These are phyloP conservation scores for Drosophila auraria DNA, from an alignment of 1,140 invertebrate genomes.

Conservation along the genomic window DNA sequence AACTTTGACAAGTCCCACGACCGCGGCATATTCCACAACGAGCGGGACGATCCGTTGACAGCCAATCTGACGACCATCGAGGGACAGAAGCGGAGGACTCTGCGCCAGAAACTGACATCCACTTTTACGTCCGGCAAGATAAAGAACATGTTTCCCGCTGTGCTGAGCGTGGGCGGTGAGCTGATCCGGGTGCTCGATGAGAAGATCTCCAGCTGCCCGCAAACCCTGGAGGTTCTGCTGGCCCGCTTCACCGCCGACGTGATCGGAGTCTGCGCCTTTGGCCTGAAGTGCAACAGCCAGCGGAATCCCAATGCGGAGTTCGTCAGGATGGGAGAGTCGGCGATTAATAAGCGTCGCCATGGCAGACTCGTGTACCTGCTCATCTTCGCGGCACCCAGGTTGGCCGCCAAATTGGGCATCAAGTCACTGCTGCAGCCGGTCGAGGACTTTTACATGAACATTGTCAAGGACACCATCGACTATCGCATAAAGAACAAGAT, in stretches of 20 bases:
- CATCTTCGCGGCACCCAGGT: conserved; percentile 31
- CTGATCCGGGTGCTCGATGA: conserved; percentile 35
- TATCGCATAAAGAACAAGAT: conserved; percentile 53
- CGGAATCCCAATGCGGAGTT: conserved; percentile 86
- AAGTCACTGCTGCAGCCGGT: conserved; percentile 81
- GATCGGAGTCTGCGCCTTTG: conserved; percentile 88
- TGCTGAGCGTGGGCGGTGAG: conserved; percentile 61
- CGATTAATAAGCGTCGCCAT: conserved; percentile 29
- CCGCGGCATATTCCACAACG: conserved; percentile 85
- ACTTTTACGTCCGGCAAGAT: conserved; percentile 87
- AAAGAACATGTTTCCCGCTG: conserved; percentile 86
- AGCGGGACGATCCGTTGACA: conserved; percentile 85
- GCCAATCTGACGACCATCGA: conserved; percentile 85
- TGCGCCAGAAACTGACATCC: conserved; percentile 86
- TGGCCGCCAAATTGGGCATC: conserved; percentile 33
- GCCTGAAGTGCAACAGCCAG: conserved; percentile 87
- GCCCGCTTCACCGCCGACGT: conserved; percentile 77
- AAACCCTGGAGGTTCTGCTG: conserved; percentile 59
- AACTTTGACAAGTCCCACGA: conserved; percentile 87
- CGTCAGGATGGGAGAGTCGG: conserved; percentile 36
- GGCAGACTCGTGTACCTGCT: conserved; percentile 23
- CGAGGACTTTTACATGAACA: conserved; percentile 84
- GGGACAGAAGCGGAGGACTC: conserved; percentile 86
- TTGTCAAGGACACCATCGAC: conserved; percentile 58
- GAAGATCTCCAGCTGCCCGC: not conserved